A percentile compares a stretch with the other conserved stretches of the same genome.
Evolutionary conservation across 2,797 vertebrate species (phyloP).

Genomic region (Myripristis murdjan): DNA sequence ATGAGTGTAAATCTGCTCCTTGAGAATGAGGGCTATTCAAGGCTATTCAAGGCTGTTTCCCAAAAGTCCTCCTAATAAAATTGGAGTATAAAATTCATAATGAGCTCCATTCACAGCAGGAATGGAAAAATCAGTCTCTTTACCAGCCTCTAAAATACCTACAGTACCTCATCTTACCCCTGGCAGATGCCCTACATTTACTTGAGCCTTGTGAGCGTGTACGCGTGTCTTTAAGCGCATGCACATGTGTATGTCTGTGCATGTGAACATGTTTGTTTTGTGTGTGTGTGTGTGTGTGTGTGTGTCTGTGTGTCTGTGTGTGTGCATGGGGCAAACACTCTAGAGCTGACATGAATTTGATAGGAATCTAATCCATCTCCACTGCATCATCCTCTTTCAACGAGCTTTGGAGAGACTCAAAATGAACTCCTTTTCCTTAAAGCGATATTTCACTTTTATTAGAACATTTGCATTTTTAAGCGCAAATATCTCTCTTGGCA

Average conservation of each 20-base stretch:
- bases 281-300: conserved; percentile 1
- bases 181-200: conserved; percentile 54
- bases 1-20: conserved; percentile 25
- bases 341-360: not conserved
- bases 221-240: conserved; percentile 20
- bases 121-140: conserved; percentile 66
- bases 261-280: conserved; percentile 1
- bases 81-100: conserved; percentile 65
- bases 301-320: not conserved
- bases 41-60: conserved; percentile 49
- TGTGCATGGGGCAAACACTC: not conserved
- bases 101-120: conserved; percentile 69
- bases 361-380: conserved; percentile 2
- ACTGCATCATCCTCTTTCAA: not conserved
- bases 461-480: not conserved
- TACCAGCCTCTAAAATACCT: conserved; percentile 52
- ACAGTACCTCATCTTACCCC: conserved; percentile 46
- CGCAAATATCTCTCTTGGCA: not conserved
- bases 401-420: conserved; percentile 5
- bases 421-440: not conserved
- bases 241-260: conserved; percentile 7
- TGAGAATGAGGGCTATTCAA: conserved; percentile 42
- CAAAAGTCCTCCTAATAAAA: conserved; percentile 64
- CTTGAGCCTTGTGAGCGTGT: conserved; percentile 21
- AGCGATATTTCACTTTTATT: not conserved